A percentile compares a stretch with the other conserved stretches of the same genome.
phyloP scores from a whole-genome alignment of 2,888 invertebrate species.

The Oscheius sp. region DNA sequence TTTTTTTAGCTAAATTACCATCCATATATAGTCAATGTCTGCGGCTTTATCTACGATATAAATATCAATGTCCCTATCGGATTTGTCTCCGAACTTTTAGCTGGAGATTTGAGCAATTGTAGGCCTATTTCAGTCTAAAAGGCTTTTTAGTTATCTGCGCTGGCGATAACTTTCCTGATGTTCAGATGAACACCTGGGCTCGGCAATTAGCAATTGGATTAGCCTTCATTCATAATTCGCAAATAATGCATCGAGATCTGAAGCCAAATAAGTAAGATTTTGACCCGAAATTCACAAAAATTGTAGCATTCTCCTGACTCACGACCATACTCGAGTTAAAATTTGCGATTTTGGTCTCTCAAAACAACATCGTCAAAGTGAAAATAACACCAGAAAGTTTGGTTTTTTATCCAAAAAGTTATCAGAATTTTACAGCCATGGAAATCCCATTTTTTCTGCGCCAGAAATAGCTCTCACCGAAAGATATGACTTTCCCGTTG shows the following conservation, averaged over 20 bases:
- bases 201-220: slow-evolving; percentile 1
- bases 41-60: too few species aligned
- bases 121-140: too few species aligned
- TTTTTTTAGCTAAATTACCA: too few species aligned
- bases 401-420: too few species aligned
- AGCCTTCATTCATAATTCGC: neutral
- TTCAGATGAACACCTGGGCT: neutral
- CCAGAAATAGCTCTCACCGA: neutral
- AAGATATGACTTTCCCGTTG: neutral
- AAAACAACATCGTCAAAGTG: neutral
- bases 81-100: too few species aligned
- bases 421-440: neutral
- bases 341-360: slow-evolving; percentile 5
- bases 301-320: slow-evolving; percentile 2
- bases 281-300: neutral
- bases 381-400: too few species aligned
- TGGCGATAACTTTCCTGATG: neutral
- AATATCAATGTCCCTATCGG: too few species aligned
- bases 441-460: neutral
- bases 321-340: neutral
- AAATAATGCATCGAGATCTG: slow-evolving; percentile 10
- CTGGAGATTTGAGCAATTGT: too few species aligned
- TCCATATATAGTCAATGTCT: too few species aligned
- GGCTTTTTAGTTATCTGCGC: too few species aligned
- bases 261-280: slow-evolving; percentile 12